Evolutionary conservation across 1,140 invertebrate genomes (phyloP).

Genomic region (Hyposmocoma kahamanoa): DNA sequence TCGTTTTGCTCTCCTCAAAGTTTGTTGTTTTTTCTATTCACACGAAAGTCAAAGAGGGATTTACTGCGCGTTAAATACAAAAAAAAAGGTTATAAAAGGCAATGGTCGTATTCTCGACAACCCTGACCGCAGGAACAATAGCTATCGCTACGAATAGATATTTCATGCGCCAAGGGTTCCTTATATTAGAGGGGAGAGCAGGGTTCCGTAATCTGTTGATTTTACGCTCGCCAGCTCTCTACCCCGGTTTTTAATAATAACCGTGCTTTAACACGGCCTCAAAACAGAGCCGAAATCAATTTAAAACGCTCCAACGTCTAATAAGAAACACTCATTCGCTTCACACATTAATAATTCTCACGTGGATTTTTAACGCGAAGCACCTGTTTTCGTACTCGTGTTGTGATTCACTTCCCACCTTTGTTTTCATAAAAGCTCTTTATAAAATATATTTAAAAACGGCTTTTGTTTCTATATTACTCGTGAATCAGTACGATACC

Average conservation of each 20-base stretch:
- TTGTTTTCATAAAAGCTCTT: neutral
- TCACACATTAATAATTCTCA: slow-evolving; percentile 34
- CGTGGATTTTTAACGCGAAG: slow-evolving; percentile 20
- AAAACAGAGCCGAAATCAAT: slow-evolving; percentile 55
- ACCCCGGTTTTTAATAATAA: slow-evolving; percentile 47
- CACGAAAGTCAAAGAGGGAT: no score
- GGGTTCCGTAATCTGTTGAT: slow-evolving; percentile 69
- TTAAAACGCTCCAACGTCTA: slow-evolving; percentile 31
- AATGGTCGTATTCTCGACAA: no score
- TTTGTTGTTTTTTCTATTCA: no score
- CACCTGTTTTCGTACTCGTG: slow-evolving; percentile 12
- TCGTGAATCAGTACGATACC: no score
- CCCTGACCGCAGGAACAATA: slow-evolving; percentile 61
- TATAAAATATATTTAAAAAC: no score
- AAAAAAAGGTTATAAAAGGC: no score
- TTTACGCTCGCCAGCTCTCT: slow-evolving; percentile 56
- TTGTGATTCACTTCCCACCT: slow-evolving; percentile 8
- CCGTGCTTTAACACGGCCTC: slow-evolving; percentile 48
- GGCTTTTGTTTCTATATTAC: no score
- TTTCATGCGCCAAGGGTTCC: slow-evolving; percentile 44
- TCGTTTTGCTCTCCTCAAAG: no score
- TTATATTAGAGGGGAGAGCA: slow-evolving; percentile 25
- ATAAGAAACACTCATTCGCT: slow-evolving; percentile 39
- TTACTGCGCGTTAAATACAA: no score
- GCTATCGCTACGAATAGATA: slow-evolving; percentile 58